A percentile compares a stretch with the other conserved stretches of the same genome.
These are phyloP conservation scores for Congeria kusceri DNA, from an alignment of 2,888 invertebrate species.

Conservation along the genomic window DNA sequence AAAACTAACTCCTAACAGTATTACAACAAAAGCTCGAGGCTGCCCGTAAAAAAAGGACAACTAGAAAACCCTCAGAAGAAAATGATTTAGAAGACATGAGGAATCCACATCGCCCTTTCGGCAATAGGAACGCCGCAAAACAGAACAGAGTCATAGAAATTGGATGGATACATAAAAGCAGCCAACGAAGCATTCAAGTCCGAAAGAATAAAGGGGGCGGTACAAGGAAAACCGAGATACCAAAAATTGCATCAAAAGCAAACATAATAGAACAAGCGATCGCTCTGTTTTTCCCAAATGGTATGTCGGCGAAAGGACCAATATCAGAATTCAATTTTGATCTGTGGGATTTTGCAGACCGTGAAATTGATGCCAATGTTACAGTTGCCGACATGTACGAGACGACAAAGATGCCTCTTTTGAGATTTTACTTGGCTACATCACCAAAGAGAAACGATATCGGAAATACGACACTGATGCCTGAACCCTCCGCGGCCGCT, in stretches of 20 bases:
- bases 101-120: constrained; percentile 16
- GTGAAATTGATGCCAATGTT: constrained; percentile 6
- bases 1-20: constrained; percentile 6
- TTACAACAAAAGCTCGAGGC: constrained; percentile 13
- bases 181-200: constrained; percentile 13
- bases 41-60: constrained; percentile 9
- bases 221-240: constrained; percentile 9
- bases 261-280: constrained; percentile 16
- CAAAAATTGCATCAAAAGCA: constrained; percentile 13
- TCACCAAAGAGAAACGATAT: constrained; percentile 7
- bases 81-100: neutral
- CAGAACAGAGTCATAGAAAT: constrained; percentile 19
- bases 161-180: constrained; percentile 27
- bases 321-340: constrained; percentile 22
- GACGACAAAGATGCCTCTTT: constrained; percentile 19
- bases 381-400: constrained; percentile 37
- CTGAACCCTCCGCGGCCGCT: too few species aligned
- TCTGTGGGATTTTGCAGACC: constrained; percentile 31
- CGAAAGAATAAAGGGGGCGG: constrained; percentile 24
- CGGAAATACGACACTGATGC: too few species aligned
- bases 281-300: constrained; percentile 16
- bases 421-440: constrained; percentile 37
- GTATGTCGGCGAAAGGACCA: constrained; percentile 8
- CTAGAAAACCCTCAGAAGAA: neutral
- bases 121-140: constrained; percentile 21